Base-by-base conservation (phyloP, 2,888 invertebrate genomes). In the Latheticus oryzae region DNA sequence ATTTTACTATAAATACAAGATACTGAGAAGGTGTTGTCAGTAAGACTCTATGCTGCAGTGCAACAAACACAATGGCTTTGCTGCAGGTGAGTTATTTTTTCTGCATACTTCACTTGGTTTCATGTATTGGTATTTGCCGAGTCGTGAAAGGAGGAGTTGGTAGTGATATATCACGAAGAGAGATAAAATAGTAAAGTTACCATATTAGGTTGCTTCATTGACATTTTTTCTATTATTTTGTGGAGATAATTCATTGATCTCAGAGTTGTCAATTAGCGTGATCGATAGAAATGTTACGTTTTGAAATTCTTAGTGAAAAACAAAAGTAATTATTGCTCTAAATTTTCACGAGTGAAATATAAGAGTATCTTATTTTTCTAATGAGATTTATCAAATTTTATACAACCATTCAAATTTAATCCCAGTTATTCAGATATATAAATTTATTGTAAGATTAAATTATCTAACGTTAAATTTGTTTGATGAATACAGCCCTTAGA, bases 1-100 rank as follows among this genome's bases (percentile, higher is more conserved):
- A 64, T 58, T 60, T 61, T 58, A 57, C 33, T 69, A 69, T 69
- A 69, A 64, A 69, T 66, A 69, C 60, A 7, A 32, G 11, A 17
- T 11, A 50, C 51, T 48, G 62, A 62, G 65, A 60, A 60, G 52
- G 54, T 19, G 52, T 37, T 53, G 55, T 55, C 61, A 63, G 63
- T 65, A 45, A 32, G 32, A 26, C 21, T 56, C 11, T 13, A 23
- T 3, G 3, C 40, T 23, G 8, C 8, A 15, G 42, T 42, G 33
- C 35, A 3, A 24, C 30, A n/a, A 17, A 30, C 11, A 37, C 43
- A 30, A 67, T 64, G 65, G 47, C 54, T 42, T 57, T 63, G 5
- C 42, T 64, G 15, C 47, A 61, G 35, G 67, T 67, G 59, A 65
- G 67, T 35, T 5, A 37, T 38, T 50, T 37, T 38, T 50, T 13